A percentile compares a stretch with the other conserved stretches of the same genome.
These are phyloP conservation scores for Zootermopsis nevadensis DNA, from an alignment of 2,888 invertebrate species.

Conservation along the genomic window DNA sequence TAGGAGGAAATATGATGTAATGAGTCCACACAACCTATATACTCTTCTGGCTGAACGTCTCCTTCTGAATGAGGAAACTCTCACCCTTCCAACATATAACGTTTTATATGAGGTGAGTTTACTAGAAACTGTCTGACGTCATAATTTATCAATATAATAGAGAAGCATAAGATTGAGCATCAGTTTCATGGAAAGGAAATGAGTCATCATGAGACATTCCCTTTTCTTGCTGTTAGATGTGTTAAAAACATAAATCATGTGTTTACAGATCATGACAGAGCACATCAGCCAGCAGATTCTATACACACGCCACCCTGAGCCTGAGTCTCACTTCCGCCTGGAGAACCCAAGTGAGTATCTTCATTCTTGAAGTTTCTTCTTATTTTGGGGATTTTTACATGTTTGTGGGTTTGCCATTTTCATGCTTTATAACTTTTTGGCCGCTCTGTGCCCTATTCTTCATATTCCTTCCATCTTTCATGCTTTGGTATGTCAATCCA, in stretches of 20 bases:
- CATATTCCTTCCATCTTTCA: too few relatives aligned
- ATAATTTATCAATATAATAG: neutral
- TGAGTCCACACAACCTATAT: constrained; percentile 98
- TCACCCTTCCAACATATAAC: constrained; percentile 96
- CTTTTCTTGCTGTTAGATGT: neutral
- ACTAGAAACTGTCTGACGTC: too few relatives aligned
- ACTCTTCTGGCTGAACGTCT: constrained; percentile 94
- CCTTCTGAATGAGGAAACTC: constrained; percentile 86
- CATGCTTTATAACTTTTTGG: too few relatives aligned
- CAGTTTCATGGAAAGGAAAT: neutral
- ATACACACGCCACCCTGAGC: constrained; percentile 94
- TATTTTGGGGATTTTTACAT: too few relatives aligned
- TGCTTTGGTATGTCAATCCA: too few relatives aligned
- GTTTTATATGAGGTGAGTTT: constrained; percentile 89
- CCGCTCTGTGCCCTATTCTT: too few relatives aligned
- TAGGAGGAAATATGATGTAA: constrained; percentile 98
- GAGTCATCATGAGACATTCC: too few relatives aligned
- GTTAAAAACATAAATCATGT: neutral
- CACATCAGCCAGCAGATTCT: constrained; percentile 95
- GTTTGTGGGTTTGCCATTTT: too few relatives aligned
- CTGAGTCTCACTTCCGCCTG: constrained; percentile 92
- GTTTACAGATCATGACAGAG: constrained; percentile 88
- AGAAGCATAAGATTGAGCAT: neutral
- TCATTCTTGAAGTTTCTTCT: too few relatives aligned
- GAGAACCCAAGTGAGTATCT: constrained; percentile 92